Conservation (phyloP, 2,888 invertebrate species). For the Yponomeuta evonymella region DNA sequence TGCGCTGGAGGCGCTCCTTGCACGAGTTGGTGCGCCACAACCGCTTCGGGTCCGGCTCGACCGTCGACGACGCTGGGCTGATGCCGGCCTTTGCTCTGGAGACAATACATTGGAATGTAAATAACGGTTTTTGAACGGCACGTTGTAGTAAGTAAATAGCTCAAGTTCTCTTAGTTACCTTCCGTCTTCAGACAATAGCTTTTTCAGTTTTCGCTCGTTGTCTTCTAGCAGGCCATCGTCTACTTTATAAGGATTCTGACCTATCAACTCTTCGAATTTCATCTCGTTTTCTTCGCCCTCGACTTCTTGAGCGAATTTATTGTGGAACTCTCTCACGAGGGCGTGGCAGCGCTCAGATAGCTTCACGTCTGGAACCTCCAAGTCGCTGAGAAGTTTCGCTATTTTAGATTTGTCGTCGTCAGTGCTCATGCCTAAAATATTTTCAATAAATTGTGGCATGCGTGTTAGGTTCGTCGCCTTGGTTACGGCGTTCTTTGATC, state of each 20-base stretch:
- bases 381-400: conserved; percentile 49
- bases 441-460: conserved; percentile 6
- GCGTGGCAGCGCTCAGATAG: conserved; percentile 50
- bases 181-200: conserved; percentile 41
- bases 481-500: neutral
- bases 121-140: too few relatives aligned
- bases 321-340: conserved; percentile 48
- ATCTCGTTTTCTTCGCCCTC: conserved; percentile 34
- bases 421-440: conserved; percentile 44
- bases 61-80: conserved; percentile 1
- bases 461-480: neutral
- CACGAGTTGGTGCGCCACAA: conserved; percentile 61
- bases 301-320: conserved; percentile 41
- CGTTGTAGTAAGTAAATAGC: too few relatives aligned
- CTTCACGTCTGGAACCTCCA: conserved; percentile 56
- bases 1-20: conserved; percentile 54
- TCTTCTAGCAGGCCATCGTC: conserved; percentile 47
- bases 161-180: conserved; percentile 30
- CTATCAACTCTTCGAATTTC: conserved; percentile 25
- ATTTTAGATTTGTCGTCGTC: conserved; percentile 61
- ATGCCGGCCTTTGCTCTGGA: conserved; percentile 12
- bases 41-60: conserved; percentile 44
- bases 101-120: neutral
- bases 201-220: conserved; percentile 48
- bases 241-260: conserved; percentile 52